Evolutionary conservation across 64 coral and sea anemone species (phyloP), one percentile per base, ranked within the genome.

Genomic region (Trachythela sp.): DNA sequence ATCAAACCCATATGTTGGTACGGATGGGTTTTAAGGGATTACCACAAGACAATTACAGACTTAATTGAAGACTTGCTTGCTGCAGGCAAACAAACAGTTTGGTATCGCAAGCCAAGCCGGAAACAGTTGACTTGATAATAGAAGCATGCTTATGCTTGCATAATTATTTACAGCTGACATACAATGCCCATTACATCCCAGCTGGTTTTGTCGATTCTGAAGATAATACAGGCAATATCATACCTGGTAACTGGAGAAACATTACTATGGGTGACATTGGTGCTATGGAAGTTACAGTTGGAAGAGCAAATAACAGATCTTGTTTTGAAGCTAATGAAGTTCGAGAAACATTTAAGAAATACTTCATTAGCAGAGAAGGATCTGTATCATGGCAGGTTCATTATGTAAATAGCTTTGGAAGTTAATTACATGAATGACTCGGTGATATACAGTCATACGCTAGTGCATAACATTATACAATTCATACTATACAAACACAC

Each of bases 71-170:
- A 31, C 48, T 89, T 22, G 77, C 64, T 36, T 32, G 70, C 30
- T 89, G 87, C 30, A 75, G 87, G 70, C 54, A 67, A 77, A 49
- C 49, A 36, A 89, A 89, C 51, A 34, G 38, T n/a, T 90, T 84
- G 33, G 88, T n/a, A 20, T 17, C 54, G 88, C 49, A 90, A 90
- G 88, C 77, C 30, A 37, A 11, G 22, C 77, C 88, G 36, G 27
- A 22, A 40, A 39, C 51, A 49, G 88, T 90, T 33, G 89, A 84
- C 35, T 39, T 39, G 54, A 83, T 83, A 27, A 29, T 89, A 8
- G 77, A 89, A 34, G 76, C 88, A 90, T 90, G 88, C 50, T 83
- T 90, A 54, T 90, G 88, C 50, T 22, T 85, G 18, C 88, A 90
- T 22, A 90, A 90, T 34, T 90, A 90, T 90, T 54, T 90, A 40